Evolutionary conservation across 2,113 vertebrate genomes (phyloP), one percentile per base, ranked within the genome.

Genomic region (Hyperopisus bebe): DNA sequence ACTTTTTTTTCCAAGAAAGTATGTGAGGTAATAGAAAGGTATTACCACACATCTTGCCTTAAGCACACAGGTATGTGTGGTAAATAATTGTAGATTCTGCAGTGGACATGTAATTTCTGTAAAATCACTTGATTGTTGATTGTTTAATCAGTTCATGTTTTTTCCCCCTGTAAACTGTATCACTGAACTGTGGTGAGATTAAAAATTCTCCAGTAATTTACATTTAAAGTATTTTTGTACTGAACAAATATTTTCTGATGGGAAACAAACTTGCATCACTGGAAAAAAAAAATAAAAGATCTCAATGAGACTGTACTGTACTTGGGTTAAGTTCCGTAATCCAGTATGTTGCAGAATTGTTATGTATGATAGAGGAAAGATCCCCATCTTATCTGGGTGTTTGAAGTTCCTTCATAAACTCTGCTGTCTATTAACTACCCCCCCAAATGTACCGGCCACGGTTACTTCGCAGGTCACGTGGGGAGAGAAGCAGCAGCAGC

Each of bases 171-270:
- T 80, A 42, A 80, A 42, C 15, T 80, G 31, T 80, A 42, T 80
- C 35, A 80, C 35, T 80, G 35, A 80, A 35, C 39, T 80, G 74
- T 80, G 74, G 35, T 80, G 35, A 80, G 31, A 80, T 80, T 80
- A 39, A 80, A 80, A 42, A 80, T 80, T 80, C 74, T 39, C 31
- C 74, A 42, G 31, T 42, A 80, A 42, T 80, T 80, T 70, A 70
- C n/a, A 42, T 42, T 80, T 80, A 39, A 80, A 80, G 74, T 80
- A 80, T 80, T 80, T 80, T 80, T 80, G 74, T 84, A 84, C 44
- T 84, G 42, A 84, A 24, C 39, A n/a, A 84, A 84, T 47, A 47
- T 47, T 44, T 84, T 47, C 42, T 82, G 15, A 84, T 84, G 39
- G 39, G 19, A 84, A 84, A 46, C 44, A 84, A 10, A 24, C 39